Evolutionary conservation across 1,140 invertebrate genomes (phyloP).

Genomic region (Galendromus occidentalis): DNA sequence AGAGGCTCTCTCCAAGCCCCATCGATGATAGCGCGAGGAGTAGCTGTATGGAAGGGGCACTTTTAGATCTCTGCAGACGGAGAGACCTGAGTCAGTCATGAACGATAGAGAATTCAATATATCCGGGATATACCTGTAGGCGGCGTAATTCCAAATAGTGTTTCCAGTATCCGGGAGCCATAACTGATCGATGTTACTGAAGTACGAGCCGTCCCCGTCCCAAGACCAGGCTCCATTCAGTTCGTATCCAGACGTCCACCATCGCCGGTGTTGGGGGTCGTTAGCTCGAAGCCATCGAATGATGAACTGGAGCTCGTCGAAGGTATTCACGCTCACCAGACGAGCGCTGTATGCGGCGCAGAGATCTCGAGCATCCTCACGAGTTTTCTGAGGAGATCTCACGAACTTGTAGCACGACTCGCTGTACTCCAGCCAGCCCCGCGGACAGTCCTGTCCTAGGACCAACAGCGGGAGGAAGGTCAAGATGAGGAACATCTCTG

Average conservation of each 20-base stretch:
- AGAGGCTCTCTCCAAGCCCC: slow-evolving; percentile 59
- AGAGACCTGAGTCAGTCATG: background rate
- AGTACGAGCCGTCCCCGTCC: slow-evolving; percentile 50
- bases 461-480: no score
- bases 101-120: background rate
- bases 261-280: slow-evolving; percentile 64
- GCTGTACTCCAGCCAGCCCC: slow-evolving; percentile 52
- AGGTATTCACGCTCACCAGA: slow-evolving; percentile 49
- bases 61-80: background rate
- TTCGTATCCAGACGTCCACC: slow-evolving; percentile 58
- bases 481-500: no score
- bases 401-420: slow-evolving; percentile 68
- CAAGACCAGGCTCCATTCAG: slow-evolving; percentile 57
- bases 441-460: slow-evolving; percentile 39
- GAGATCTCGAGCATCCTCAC: slow-evolving; percentile 53
- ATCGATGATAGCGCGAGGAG: slow-evolving; percentile 35
- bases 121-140: slow-evolving; percentile 32
- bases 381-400: slow-evolving; percentile 51
- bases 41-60: slow-evolving; percentile 24
- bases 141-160: slow-evolving; percentile 34
- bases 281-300: slow-evolving; percentile 49
- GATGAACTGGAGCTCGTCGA: slow-evolving; percentile 69
- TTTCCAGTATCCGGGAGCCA: slow-evolving; percentile 43
- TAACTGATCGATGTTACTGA: slow-evolving; percentile 56
- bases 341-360: slow-evolving; percentile 61